Conservation (phyloP, 2,888 invertebrate species). For the Cephus rjabovi region DNA sequence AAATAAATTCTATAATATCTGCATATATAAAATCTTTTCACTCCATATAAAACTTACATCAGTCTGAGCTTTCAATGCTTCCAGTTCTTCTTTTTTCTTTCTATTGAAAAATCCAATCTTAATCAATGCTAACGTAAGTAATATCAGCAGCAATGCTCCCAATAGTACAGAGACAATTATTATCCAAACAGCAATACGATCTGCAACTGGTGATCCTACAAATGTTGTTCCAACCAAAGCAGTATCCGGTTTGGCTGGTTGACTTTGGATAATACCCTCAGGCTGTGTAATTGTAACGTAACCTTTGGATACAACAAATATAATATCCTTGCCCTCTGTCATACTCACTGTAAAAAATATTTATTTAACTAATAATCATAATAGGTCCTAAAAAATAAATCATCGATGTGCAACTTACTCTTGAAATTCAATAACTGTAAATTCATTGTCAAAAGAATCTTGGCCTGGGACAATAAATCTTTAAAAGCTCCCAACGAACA, state of each 20-base stretch:
- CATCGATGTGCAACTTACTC: slow-evolving; percentile 43
- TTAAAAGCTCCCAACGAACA: slow-evolving; percentile 61
- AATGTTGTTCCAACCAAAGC: slow-evolving; percentile 59
- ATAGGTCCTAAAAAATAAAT: background rate
- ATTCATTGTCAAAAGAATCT: slow-evolving; percentile 56
- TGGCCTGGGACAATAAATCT: slow-evolving; percentile 51
- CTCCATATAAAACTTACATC: slow-evolving; percentile 32
- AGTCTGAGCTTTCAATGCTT: slow-evolving; percentile 52
- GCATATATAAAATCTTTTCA: background rate
- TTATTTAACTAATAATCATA: background rate
- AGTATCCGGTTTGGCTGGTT: slow-evolving; percentile 44
- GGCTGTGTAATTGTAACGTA: slow-evolving; percentile 46
- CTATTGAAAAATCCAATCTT: slow-evolving; percentile 59
- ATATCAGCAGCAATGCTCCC: slow-evolving; percentile 49
- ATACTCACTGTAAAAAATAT: slow-evolving; percentile 10
- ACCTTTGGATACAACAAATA: slow-evolving; percentile 60
- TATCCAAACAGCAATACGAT: slow-evolving; percentile 50
- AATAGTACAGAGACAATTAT: slow-evolving; percentile 49
- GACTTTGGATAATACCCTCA: slow-evolving; percentile 44
- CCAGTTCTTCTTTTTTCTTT: slow-evolving; percentile 46
- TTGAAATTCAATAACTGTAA: slow-evolving; percentile 53
- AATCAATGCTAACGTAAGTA: slow-evolving; percentile 45
- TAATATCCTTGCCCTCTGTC: slow-evolving; percentile 55
- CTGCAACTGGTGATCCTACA: slow-evolving; percentile 50
- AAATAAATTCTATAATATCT: slow-evolving; percentile 6